Evolutionary conservation across 2,888 invertebrate genomes (phyloP), one percentile per base, ranked within the genome.

Genomic region (Lycocerus yunnanus): DNA sequence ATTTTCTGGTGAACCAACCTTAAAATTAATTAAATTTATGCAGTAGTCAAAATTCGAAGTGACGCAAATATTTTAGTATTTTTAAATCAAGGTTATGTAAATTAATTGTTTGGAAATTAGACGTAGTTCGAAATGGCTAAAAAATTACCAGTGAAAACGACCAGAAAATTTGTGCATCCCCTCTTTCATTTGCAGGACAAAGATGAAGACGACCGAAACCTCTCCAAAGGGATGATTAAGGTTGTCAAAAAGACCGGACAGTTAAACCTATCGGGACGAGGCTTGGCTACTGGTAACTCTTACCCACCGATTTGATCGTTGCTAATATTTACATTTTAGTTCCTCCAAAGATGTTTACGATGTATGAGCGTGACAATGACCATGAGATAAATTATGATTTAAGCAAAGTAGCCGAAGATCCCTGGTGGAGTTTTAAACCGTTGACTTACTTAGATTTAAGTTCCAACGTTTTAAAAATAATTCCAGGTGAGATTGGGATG

Each of bases 341-440:
- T 78, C 94, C 94, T 77, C 90, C 91, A 71, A 91, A 91, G 88
- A 89, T 94, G 75, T 95, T 93, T 90, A 91, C 90, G 80, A 91
- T 95, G 82, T 92, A 94, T 83, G 91, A 93, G 79, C 86, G 91
- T 74, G 91, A 91, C 76, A 90, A 90, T 72, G 91, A 91, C 14
- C 90, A 91, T 74, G 89, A 91, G 79, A 87, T 88, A 8, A 88
- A 88, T 78, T 85, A 92, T 66, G 92, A 92, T 84, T 91, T 92
- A 80, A 86, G 89, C 72, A 88, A 88, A 78, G 85, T 87, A 5
- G 89, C 90, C 68, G 89, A 90, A 66, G 90, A 91, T 78, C 90
- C 89, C 78, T 97, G 97, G 97, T 96, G 96, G 96, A 95, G 94
- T 84, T 92, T 93, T 82, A 92, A 93, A 81, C 92, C 94, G 2